Base-by-base conservation (phyloP, 2,113 vertebrate species). In the Poeciliopsis prolifica region DNA sequence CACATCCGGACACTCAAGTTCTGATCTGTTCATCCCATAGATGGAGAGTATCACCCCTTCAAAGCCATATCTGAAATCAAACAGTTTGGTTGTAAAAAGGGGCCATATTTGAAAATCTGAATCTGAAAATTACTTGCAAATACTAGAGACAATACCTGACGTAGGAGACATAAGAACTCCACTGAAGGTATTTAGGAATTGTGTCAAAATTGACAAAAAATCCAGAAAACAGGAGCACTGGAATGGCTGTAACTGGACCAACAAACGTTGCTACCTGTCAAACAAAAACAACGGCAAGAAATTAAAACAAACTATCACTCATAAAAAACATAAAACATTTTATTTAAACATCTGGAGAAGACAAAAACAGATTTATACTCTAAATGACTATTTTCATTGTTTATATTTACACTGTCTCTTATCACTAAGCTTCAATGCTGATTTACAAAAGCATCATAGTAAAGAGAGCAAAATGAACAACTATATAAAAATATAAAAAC, bases 201-300 rank as follows among this genome's bases (percentile, higher is more conserved):
- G 98, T 99, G 94, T 99, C 97, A 92, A 99, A 99, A 87, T 97
- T 98, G 87, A 99, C 97, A 1, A 99, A 99, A 94, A 99, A 99
- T 72, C 98, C 98, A 3, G 98, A 99, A 94, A 99, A 99, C 72
- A 99, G 94, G 69, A 99, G 95, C 69, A 99, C 98, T 0, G 98
- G 98, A 85, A 99, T 97, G 81, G 98, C 96, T 61, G 97, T 97
- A 67, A 99, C 97, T 0, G 98, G 98, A 60, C 98, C 98, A 87
- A 98, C 95, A 10, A 99, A 99, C 1, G 98, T 99, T 78, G 98
- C 98, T 84, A 99, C 97, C 98, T 99, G 86, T 58, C 68, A 65
- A 19, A 30, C 22, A 68, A 61, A 70, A n/a, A 13, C 2, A 30
- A 8, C 26, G 54, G 26, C n/a, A 26, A 61, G 12, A 0, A 31